Conservation (phyloP, 2,888 invertebrate species). For the Eulithis prunata region DNA sequence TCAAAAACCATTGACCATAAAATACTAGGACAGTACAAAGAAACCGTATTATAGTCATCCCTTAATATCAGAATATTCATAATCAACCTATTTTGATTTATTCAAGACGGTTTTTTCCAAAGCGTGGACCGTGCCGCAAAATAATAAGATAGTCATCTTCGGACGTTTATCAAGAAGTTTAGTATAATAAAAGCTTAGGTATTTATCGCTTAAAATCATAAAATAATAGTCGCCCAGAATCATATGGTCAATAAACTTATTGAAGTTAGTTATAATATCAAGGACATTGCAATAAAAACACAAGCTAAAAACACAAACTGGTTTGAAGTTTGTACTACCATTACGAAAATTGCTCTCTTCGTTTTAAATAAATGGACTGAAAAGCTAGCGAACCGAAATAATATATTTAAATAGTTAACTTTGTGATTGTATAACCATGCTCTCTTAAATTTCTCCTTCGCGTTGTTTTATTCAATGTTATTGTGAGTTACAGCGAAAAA, state of each 20-base stretch:
- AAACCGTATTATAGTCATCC: too few relatives aligned
- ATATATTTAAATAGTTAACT: conserved; percentile 19
- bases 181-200: too few relatives aligned
- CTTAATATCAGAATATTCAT: too few relatives aligned
- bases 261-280: conserved; percentile 14
- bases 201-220: too few relatives aligned
- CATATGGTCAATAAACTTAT: conserved; percentile 15
- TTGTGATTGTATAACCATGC: conserved; percentile 20
- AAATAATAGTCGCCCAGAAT: background rate
- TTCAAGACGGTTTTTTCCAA: too few relatives aligned
- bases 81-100: too few relatives aligned
- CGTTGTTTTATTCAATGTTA: conserved; percentile 27
- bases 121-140: too few relatives aligned
- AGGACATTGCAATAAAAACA: conserved; percentile 21
- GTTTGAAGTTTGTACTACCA: conserved; percentile 3
- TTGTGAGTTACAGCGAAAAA: conserved; percentile 24
- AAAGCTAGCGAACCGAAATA: conserved; percentile 33
- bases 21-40: too few relatives aligned
- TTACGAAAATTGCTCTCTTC: background rate
- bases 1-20: too few relatives aligned
- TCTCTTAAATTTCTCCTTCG: conserved; percentile 31
- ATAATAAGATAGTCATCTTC: too few relatives aligned
- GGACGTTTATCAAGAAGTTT: too few relatives aligned
- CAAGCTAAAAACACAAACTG: conserved; percentile 2
- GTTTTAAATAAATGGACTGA: conserved; percentile 9